phyloP scores from a whole-genome alignment of 2,888 invertebrate species.

The Drosophila seclusa region DNA sequence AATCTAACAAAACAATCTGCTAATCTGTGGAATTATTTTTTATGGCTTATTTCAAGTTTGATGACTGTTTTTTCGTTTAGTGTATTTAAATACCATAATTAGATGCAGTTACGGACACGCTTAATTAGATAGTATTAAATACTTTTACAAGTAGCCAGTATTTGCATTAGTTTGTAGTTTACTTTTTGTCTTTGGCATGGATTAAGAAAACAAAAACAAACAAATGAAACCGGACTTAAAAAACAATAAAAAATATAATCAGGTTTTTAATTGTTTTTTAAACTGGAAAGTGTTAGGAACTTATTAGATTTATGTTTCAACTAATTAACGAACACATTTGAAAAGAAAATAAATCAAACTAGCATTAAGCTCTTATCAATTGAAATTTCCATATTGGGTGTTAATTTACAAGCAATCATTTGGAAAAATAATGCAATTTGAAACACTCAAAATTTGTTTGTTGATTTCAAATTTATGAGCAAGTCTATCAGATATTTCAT shows the following conservation, averaged over 20 bases:
- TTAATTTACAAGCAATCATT: neutral
- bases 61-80: neutral
- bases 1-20: conserved; percentile 33
- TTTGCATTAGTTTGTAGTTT: neutral
- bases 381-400: neutral
- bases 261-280: neutral
- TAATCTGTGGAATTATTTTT: conserved; percentile 41
- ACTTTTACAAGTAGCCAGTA: neutral
- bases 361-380: neutral
- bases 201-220: neutral
- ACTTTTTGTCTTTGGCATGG: neutral
- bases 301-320: neutral
- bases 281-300: neutral
- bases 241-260: neutral
- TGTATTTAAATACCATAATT: conserved; percentile 27
- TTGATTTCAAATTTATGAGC: neutral
- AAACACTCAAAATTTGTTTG: neutral
- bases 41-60: conserved; percentile 1
- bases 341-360: neutral
- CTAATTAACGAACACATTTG: neutral
- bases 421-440: neutral
- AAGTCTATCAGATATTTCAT: neutral
- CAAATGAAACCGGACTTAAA: neutral
- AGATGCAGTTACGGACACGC: conserved; percentile 3
- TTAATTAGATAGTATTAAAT: conserved; percentile 6